These are phyloP conservation scores for Apodemia hepburni DNA, from an alignment of 2,888 invertebrate species.

Conservation along the genomic window DNA sequence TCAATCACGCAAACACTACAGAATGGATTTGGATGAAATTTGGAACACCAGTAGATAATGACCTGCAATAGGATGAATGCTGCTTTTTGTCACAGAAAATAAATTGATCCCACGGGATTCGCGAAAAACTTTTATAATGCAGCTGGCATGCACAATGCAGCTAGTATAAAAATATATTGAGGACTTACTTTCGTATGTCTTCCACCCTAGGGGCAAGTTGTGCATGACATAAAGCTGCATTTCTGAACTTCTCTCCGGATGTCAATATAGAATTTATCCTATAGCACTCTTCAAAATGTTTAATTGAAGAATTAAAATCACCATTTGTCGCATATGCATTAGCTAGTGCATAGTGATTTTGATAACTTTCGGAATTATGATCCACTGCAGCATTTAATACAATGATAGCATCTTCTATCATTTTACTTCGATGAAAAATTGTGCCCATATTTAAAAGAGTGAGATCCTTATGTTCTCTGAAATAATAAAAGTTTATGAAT, in stretches of 20 bases:
- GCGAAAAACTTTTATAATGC: too few relatives aligned
- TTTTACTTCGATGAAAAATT: slow-evolving; percentile 84
- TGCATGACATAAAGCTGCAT: slow-evolving; percentile 84
- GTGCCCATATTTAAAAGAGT: slow-evolving; percentile 87
- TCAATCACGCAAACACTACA: too few relatives aligned
- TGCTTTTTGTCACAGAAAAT: too few relatives aligned
- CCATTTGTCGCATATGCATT: slow-evolving; percentile 86
- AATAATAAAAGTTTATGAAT: slow-evolving; percentile 35
- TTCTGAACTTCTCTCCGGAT: slow-evolving; percentile 80
- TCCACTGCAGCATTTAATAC: slow-evolving; percentile 87
- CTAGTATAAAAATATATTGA: too few relatives aligned
- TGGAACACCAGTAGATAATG: too few relatives aligned
- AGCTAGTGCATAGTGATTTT: slow-evolving; percentile 84
- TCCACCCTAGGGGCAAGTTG: slow-evolving; percentile 63
- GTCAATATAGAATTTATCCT: slow-evolving; percentile 82
- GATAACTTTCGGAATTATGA: slow-evolving; percentile 81
- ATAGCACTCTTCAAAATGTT: slow-evolving; percentile 80
- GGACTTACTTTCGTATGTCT: slow-evolving; percentile 82
- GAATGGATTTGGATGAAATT: too few relatives aligned
- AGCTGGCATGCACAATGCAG: too few relatives aligned
- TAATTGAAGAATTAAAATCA: slow-evolving; percentile 85
- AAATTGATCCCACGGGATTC: too few relatives aligned
- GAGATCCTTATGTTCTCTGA: slow-evolving; percentile 85
- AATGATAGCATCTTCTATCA: slow-evolving; percentile 85
- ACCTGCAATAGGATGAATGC: too few relatives aligned